A percentile compares a stretch with the other conserved stretches of the same genome.
These are phyloP conservation scores for Cantharis rustica DNA, from an alignment of 2,888 invertebrate species.

Conservation along the genomic window DNA sequence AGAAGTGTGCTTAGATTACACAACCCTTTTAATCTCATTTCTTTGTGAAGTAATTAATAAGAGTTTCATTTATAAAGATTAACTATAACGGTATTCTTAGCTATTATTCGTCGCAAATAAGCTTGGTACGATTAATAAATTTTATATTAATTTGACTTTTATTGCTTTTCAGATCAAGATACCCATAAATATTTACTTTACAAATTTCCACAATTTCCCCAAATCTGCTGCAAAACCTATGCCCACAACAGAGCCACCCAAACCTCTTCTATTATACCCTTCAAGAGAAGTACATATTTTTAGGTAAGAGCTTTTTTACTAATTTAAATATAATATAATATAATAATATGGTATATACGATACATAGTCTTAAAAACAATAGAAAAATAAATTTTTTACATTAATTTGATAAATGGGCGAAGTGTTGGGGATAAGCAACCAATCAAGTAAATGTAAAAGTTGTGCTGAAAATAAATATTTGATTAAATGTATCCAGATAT, in stretches of 20 bases:
- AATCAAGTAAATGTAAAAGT: constrained; percentile 4
- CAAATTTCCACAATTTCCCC: constrained; percentile 5
- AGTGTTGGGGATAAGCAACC: background rate
- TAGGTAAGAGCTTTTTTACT: constrained; percentile 35
- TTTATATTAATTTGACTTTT: background rate
- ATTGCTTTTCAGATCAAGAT: constrained; percentile 24
- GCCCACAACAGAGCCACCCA: constrained; percentile 8
- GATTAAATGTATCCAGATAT: background rate
- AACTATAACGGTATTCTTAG: background rate
- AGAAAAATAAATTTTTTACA: background rate
- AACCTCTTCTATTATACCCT: constrained; percentile 30
- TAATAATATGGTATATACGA: too few species aligned
- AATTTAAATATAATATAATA: too few species aligned
- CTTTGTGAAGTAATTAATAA: constrained; percentile 10
- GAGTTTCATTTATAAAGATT: constrained; percentile 14
- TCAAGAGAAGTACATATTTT: constrained; percentile 33
- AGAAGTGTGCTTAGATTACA: constrained; percentile 8
- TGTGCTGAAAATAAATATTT: background rate
- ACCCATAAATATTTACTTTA: constrained; percentile 21
- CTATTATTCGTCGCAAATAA: background rate
- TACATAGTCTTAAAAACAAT: background rate
- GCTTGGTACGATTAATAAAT: background rate
- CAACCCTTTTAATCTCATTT: background rate
- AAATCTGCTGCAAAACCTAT: constrained; percentile 11
- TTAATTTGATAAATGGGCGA: background rate